These are phyloP conservation scores for Hippoglossus stenolepis DNA, from an alignment of 2,113 vertebrate genomes.

Conservation along the genomic window DNA sequence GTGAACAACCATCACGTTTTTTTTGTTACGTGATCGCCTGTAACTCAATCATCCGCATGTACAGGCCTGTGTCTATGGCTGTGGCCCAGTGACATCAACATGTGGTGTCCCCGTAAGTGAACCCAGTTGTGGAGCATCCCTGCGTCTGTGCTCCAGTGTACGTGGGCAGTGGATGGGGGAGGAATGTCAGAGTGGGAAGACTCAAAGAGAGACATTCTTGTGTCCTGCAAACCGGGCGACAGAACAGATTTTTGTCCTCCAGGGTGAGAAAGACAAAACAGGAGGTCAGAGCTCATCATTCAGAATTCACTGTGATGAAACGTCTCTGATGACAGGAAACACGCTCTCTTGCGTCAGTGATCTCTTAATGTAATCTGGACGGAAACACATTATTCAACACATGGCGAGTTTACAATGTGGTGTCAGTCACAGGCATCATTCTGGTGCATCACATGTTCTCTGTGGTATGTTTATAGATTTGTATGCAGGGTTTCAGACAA, in stretches of 20 bases:
- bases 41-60: neutral
- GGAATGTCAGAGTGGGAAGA: conserved; percentile 74
- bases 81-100: conserved; percentile 14
- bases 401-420: neutral
- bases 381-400: conserved; percentile 14
- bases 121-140: neutral
- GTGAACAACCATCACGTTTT: no score
- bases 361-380: conserved; percentile 20
- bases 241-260: conserved; percentile 58
- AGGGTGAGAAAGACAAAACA: conserved; percentile 36
- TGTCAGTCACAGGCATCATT: neutral
- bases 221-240: conserved; percentile 48
- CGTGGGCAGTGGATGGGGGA: conserved; percentile 57
- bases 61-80: neutral
- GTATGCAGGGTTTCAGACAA: neutral
- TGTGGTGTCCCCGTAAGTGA: conserved; percentile 14
- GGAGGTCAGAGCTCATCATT: conserved; percentile 56
- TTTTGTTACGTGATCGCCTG: no score
- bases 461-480: neutral
- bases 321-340: conserved; percentile 25
- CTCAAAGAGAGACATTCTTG: conserved; percentile 70
- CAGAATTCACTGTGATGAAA: conserved; percentile 32
- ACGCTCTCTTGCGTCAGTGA: conserved; percentile 11
- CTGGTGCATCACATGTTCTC: neutral
- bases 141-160: conserved; percentile 23